Evolutionary conservation across 2,888 invertebrate genomes (phyloP).

Genomic region (Cremastinae sp.): DNA sequence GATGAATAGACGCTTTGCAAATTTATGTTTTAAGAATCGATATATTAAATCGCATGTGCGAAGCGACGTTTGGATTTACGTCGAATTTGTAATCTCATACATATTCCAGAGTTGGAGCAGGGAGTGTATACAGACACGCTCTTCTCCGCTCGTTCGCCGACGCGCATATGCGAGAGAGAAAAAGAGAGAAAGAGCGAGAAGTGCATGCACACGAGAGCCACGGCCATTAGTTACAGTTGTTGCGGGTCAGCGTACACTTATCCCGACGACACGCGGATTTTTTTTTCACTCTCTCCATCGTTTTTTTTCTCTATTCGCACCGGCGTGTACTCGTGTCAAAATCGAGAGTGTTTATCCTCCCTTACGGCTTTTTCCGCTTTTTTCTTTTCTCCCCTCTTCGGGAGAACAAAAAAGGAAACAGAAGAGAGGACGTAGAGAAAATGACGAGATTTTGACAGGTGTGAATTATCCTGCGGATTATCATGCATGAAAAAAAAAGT

Average conservation of each 20-base stretch:
- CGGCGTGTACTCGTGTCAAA: constrained; percentile 23
- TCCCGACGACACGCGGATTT: constrained; percentile 52
- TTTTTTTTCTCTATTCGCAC: constrained; percentile 19
- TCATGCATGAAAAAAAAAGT: no score
- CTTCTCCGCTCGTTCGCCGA: constrained; percentile 15
- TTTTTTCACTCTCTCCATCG: constrained; percentile 11
- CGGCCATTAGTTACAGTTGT: constrained; percentile 61
- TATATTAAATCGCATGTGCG: constrained; percentile 59
- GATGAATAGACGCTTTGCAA: constrained; percentile 2
- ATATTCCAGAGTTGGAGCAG: constrained; percentile 54
- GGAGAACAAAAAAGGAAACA: not conserved
- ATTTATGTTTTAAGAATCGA: constrained; percentile 43
- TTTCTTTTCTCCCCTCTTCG: constrained; percentile 15
- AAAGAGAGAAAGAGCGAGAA: constrained; percentile 20
- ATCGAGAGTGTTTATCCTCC: constrained; percentile 49
- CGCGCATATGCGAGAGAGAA: constrained; percentile 32
- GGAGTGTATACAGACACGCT: constrained; percentile 33
- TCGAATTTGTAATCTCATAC: constrained; percentile 62
- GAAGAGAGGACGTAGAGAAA: constrained; percentile 5
- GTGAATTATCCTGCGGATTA: constrained; percentile 7
- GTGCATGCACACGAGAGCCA: constrained; percentile 43
- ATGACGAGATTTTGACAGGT: constrained; percentile 36
- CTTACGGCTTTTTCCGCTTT: constrained; percentile 31
- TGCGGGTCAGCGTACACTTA: constrained; percentile 57
- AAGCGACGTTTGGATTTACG: constrained; percentile 59